These are phyloP conservation scores for Eupithecia insigniata DNA, from an alignment of 2,888 invertebrate genomes.

Conservation along the genomic window DNA sequence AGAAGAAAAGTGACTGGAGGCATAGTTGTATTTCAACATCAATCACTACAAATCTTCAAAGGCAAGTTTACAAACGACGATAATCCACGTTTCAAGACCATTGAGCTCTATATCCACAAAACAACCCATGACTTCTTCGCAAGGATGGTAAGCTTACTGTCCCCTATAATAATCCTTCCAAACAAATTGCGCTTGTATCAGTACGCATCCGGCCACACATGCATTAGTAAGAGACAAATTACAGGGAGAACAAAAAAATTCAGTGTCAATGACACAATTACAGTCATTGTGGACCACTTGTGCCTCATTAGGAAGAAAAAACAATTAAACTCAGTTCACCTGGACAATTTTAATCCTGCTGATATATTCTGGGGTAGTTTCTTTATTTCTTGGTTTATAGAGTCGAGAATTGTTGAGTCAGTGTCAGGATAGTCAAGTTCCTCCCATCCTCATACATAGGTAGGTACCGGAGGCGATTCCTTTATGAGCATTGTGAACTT, in stretches of 20 bases:
- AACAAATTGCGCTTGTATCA: conserved; percentile 24
- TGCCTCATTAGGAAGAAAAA: conserved; percentile 81
- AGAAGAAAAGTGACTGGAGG: neutral
- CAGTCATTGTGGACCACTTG: conserved; percentile 77
- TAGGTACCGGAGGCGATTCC: conserved; percentile 70
- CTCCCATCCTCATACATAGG: conserved; percentile 66
- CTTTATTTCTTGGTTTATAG: conserved; percentile 48
- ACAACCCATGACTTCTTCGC: neutral
- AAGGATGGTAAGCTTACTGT: conserved; percentile 2
- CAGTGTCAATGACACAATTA: conserved; percentile 74
- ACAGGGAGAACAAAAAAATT: conserved; percentile 64
- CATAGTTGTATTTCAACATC: neutral
- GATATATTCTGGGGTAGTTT: conserved; percentile 20
- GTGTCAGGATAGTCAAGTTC: conserved; percentile 39
- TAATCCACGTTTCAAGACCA: neutral
- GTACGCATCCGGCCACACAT: conserved; percentile 57
- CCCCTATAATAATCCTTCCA: conserved; percentile 11
- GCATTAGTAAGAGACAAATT: conserved; percentile 70
- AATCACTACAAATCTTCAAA: conserved; percentile 3
- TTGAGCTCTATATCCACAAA: conserved; percentile 9
- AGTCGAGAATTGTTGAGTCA: conserved; percentile 47
- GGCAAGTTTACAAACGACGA: neutral
- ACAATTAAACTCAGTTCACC: conserved; percentile 72
- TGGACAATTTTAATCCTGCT: conserved; percentile 51
- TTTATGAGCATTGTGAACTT: conserved; percentile 80